phyloP scores from a whole-genome alignment of 2,113 vertebrate species.

The Plecotus auritus region DNA sequence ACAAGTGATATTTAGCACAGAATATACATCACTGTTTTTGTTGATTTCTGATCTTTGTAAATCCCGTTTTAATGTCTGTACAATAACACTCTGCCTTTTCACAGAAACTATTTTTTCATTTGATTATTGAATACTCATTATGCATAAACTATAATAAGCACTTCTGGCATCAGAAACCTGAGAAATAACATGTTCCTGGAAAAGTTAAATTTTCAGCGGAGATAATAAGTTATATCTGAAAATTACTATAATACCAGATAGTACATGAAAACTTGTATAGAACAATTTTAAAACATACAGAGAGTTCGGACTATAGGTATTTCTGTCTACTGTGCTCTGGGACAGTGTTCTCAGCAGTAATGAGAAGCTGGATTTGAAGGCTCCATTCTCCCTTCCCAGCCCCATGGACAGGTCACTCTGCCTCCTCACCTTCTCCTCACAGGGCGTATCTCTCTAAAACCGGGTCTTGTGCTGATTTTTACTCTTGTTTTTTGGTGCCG shows the following conservation, averaged over 20 bases:
- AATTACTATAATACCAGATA: not conserved
- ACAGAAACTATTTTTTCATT: not conserved
- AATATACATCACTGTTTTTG: not conserved
- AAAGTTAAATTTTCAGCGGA: not conserved
- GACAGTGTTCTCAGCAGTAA: not conserved
- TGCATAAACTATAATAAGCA: not conserved
- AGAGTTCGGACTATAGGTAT: not conserved
- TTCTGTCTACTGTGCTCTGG: not conserved
- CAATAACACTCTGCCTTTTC: not conserved
- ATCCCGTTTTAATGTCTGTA: not conserved
- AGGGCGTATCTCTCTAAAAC: not conserved
- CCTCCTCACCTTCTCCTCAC: not conserved
- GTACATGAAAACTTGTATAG: not conserved
- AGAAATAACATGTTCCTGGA: not conserved
- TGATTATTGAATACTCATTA: not conserved
- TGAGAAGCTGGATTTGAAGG: not conserved
- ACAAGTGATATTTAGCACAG: not conserved
- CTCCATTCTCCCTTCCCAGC: not conserved
- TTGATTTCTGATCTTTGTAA: not conserved
- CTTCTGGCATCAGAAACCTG: not conserved
- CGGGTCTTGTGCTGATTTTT: not conserved
- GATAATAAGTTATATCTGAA: not conserved
- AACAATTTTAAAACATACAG: not conserved
- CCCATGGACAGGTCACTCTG: not conserved
- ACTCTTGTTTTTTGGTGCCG: not conserved